Percentiles rank a stretch among this genome's conserved stretches.
Evolutionary conservation across 2,113 vertebrate species (phyloP).

Genomic region (Tympanuchus pallidicinctus): DNA sequence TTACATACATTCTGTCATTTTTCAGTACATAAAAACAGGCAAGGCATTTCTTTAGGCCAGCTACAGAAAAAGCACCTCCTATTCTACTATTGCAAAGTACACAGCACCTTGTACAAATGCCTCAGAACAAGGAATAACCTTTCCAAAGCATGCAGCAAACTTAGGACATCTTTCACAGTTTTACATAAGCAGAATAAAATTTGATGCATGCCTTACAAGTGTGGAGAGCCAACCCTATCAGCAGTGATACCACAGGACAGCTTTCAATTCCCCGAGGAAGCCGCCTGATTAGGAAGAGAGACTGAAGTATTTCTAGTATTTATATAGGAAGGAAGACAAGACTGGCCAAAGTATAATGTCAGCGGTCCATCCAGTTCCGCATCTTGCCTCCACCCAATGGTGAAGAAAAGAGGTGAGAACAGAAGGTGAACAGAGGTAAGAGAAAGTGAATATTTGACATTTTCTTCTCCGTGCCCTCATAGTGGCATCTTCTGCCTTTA

Average conservation of each 20-base stretch:
- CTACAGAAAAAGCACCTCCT: not conserved
- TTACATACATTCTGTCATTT: not conserved
- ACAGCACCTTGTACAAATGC: not conserved
- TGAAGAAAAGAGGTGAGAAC: not conserved
- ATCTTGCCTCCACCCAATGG: not conserved
- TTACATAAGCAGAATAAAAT: not conserved
- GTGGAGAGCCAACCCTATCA: not conserved
- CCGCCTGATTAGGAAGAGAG: conserved; percentile 1
- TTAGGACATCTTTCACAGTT: fast-evolving
- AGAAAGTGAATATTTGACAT: not conserved
- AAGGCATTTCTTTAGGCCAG: not conserved
- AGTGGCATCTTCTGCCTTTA: not conserved
- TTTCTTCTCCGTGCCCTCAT: not conserved
- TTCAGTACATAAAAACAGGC: not conserved
- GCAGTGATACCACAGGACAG: not conserved
- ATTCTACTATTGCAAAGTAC: not conserved
- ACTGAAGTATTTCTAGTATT: conserved; percentile 20
- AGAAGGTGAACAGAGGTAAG: not conserved
- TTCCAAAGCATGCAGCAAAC: not conserved
- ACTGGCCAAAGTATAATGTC: not conserved
- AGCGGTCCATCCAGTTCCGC: not conserved
- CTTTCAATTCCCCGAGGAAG: conserved; percentile 43
- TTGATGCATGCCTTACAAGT: not conserved
- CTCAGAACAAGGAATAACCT: not conserved
- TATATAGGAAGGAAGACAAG: not conserved